Evolutionary conservation across 2,888 invertebrate species (phyloP).

Genomic region (Thymelicus lineola): DNA sequence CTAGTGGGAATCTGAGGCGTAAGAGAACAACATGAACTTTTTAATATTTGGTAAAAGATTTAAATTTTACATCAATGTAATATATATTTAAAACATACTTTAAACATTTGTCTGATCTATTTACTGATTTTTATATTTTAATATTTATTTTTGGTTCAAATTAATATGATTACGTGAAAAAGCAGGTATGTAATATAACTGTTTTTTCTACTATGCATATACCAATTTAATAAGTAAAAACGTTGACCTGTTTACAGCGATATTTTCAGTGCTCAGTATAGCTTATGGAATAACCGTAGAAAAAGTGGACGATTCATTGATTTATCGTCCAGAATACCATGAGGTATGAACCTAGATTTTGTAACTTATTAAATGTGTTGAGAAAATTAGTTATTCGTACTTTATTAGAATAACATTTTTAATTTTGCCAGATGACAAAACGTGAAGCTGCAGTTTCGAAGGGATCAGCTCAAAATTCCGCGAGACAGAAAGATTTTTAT

Average conservation of each 20-base stretch:
- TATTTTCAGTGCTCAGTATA: slow-evolving; percentile 43
- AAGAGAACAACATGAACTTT: slow-evolving; percentile 60
- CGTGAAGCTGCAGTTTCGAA: slow-evolving; percentile 45
- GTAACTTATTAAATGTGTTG: neutral
- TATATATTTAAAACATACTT: too few species aligned
- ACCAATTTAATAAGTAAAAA: slow-evolving; percentile 17
- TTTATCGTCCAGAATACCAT: slow-evolving; percentile 47
- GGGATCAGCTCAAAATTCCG: neutral
- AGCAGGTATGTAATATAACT: too few species aligned
- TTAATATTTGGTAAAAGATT: slow-evolving; percentile 58
- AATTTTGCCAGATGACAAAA: slow-evolving; percentile 56
- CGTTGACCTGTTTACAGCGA: slow-evolving; percentile 17
- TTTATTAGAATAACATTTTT: slow-evolving; percentile 1
- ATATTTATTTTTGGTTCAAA: too few species aligned
- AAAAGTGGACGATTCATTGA: slow-evolving; percentile 51
- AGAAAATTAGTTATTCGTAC: too few species aligned
- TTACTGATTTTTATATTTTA: too few species aligned
- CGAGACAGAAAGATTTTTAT: slow-evolving; percentile 45
- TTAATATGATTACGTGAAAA: too few species aligned
- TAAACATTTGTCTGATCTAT: too few species aligned
- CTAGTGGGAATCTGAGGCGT: slow-evolving; percentile 50
- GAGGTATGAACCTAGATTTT: slow-evolving; percentile 50
- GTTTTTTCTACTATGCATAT: too few species aligned
- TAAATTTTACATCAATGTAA: neutral
- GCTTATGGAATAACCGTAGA: slow-evolving; percentile 48